Evolutionary conservation across 2,797 vertebrate genomes (phyloP).

Genomic region (Benthosema pterotum): DNA sequence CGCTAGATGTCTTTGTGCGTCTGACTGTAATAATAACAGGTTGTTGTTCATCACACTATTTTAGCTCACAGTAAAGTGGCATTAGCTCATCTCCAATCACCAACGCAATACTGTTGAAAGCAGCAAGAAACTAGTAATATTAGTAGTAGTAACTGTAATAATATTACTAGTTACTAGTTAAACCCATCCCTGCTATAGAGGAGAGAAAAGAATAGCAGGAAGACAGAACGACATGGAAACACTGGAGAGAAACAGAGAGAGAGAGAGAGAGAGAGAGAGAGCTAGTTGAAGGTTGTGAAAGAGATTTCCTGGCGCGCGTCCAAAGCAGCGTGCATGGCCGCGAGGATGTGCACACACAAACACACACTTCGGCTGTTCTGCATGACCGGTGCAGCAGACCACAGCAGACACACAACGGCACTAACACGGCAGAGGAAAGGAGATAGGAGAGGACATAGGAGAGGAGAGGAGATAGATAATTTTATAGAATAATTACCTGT

Average conservation of each 20-base stretch:
- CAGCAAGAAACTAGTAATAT: no score
- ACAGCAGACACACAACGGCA: conserved; percentile 37
- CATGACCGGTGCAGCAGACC: conserved; percentile 26
- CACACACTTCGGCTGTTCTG: conserved; percentile 35
- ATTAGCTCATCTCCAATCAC: no score
- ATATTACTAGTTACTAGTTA: no score
- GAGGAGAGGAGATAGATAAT: conserved; percentile 26
- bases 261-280: conserved; percentile 15
- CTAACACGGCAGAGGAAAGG: conserved; percentile 14
- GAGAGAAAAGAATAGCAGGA: conserved; percentile 4
- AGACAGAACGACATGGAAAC: conserved; percentile 25
- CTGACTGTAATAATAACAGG: no score
- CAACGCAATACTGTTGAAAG: no score
- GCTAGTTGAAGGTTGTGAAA: conserved; percentile 28
- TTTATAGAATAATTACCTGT: no score
- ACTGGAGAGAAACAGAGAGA: conserved; percentile 28
- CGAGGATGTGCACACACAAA: no score
- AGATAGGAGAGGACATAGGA: neutral
- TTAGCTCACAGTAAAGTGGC: no score
- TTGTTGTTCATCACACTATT: no score
- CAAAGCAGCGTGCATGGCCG: conserved; percentile 34
- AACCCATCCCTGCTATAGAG: no score
- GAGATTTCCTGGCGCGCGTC: conserved; percentile 33
- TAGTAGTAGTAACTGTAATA: no score
- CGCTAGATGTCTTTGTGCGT: no score